Conservation (phyloP, 2,797 vertebrate species). For the Hydrophis major region DNA sequence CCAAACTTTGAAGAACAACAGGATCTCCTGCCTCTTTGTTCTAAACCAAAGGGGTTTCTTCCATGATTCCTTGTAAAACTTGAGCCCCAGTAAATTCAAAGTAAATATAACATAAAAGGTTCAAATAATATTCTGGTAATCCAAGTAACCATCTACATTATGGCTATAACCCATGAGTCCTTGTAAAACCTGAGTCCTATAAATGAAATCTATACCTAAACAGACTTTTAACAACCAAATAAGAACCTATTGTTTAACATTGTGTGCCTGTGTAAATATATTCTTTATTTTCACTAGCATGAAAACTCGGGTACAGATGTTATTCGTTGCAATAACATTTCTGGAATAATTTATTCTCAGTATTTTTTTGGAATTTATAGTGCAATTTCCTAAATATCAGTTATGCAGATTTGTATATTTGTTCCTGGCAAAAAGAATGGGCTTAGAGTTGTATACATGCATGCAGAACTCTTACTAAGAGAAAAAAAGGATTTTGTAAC, state of each 20-base stretch:
- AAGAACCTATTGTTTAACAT: background rate
- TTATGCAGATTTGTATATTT: background rate
- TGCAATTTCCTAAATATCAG: background rate
- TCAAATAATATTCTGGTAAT: background rate
- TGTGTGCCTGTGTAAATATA: background rate
- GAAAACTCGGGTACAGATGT: background rate
- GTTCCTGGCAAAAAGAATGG: background rate
- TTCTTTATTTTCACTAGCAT: background rate
- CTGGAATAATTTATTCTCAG: background rate
- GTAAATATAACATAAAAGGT: background rate
- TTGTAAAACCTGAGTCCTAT: background rate
- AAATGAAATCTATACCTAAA: background rate
- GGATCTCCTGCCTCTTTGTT: background rate
- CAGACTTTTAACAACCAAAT: background rate
- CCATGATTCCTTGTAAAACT: background rate
- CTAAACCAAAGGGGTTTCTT: conserved; percentile 22
- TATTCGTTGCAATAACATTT: background rate
- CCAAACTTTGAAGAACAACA: conserved; percentile 22
- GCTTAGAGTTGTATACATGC: background rate
- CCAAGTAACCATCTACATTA: background rate
- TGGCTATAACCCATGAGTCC: background rate
- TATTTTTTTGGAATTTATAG: background rate
- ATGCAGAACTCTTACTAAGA: background rate
- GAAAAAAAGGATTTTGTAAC: background rate
- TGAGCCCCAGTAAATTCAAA: background rate